phyloP scores from a whole-genome alignment of 2,113 vertebrate genomes.

The Ameiurus melas region DNA sequence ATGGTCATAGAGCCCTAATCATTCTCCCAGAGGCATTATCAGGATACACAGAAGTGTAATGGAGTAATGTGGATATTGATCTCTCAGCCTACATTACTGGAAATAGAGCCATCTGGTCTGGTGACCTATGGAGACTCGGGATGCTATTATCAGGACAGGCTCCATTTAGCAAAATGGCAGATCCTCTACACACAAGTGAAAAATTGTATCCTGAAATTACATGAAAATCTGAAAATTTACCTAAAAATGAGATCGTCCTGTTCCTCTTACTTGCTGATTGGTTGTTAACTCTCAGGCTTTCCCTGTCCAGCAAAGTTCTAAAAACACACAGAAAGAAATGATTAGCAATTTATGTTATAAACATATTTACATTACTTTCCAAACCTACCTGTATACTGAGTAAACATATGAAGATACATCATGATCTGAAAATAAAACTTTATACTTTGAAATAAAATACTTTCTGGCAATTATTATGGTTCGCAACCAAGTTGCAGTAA shows the following conservation, averaged over 20 bases:
- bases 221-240: conserved; percentile 16
- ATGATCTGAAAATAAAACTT: not conserved
- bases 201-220: not conserved
- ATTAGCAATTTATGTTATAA: not conserved
- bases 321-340: conserved; percentile 42
- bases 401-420: not conserved
- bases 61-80: conserved; percentile 75
- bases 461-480: not conserved
- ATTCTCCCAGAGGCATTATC: conserved; percentile 45
- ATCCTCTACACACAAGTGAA: conserved; percentile 15
- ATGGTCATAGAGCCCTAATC: conserved; percentile 19
- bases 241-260: conserved; percentile 34
- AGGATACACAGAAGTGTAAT: conserved; percentile 54
- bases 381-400: not conserved
- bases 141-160: conserved; percentile 62
- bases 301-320: conserved; percentile 72
- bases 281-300: conserved; percentile 53
- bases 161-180: conserved; percentile 49
- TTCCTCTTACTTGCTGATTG: conserved; percentile 50
- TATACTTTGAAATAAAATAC: not conserved
- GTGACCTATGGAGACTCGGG: conserved; percentile 59
- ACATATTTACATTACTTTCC: not conserved
- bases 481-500: not conserved
- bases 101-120: conserved; percentile 67
- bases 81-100: conserved; percentile 60